Evolutionary conservation across 2,888 invertebrate genomes (phyloP), one percentile per base, ranked within the genome.

Genomic region (Gryllus longicercus): DNA sequence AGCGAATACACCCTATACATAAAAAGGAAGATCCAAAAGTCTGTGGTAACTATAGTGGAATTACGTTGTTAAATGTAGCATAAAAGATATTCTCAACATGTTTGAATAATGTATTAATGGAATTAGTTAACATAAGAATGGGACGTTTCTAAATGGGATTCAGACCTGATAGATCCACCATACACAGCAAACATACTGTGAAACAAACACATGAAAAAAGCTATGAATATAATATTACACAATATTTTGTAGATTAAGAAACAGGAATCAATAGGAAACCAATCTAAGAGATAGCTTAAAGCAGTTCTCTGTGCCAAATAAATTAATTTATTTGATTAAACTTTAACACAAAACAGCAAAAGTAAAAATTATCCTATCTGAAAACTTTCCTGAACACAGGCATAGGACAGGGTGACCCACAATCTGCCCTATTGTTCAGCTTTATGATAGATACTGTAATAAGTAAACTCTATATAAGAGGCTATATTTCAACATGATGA

Each of bases 81-180:
- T 82, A 82, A 76, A 82, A 82, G 77, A 25, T 82, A 25, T 79
- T 82, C 18, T 77, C 80, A 50, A 82, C 80, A 21, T 21, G 21
- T 21, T 21, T 21, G 21, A 1, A 21, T 21, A 21, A 21, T 21
- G 21, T 21, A 21, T 21, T 21, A 21, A 21, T 21, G 21, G 21
- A 21, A 21, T 21, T 21, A 21, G 21, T 21, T 21, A 21, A 78
- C 75, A 81, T 21, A 75, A 75, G 51, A 63, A 77, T 82, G 16
- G 82, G 79, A 76, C 78, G 81, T 76, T 78, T 79, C 50, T 81
- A 82, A 78, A 74, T 75, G n/a, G 81, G 81, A 3, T 82, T n/a
- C 74, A 74, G 38, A 38, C 23, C 23, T 25, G 76, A 38, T 25
- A 21, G 76, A 11, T 76, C 76, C 16, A 38, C 38, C 23, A 76